phyloP scores from a whole-genome alignment of 2,797 vertebrate genomes.

The Rhinoraja longicauda region DNA sequence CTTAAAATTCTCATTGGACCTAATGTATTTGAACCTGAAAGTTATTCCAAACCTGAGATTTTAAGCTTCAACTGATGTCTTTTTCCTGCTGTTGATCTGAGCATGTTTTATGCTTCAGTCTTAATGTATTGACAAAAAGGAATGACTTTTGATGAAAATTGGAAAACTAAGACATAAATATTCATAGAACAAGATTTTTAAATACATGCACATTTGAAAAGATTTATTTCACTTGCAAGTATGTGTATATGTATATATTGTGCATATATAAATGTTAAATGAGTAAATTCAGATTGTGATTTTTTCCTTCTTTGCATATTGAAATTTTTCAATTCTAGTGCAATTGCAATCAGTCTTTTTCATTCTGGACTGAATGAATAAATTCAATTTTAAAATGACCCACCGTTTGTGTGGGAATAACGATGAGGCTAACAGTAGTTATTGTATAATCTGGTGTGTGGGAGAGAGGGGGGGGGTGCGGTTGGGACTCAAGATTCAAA shows the following conservation, averaged over 20 bases:
- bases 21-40: background rate
- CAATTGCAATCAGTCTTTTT: background rate
- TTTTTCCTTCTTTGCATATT: background rate
- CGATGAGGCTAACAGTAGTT: background rate
- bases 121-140: background rate
- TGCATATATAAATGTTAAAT: background rate
- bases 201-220: background rate
- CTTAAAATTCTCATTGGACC: background rate
- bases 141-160: background rate
- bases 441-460: too few species aligned
- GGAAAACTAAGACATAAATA: background rate
- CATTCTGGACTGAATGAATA: conserved; percentile 14
- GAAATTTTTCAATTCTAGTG: background rate
- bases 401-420: background rate
- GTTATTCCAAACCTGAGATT: background rate
- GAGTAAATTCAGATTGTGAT: conserved; percentile 3
- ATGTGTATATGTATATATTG: background rate
- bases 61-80: background rate
- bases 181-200: background rate
- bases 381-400: background rate
- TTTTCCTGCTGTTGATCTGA: background rate
- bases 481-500: too few species aligned
- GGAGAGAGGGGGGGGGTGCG: too few species aligned
- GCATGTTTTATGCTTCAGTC: background rate
- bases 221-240: conserved; percentile 10